These are phyloP conservation scores for Bungarus multicinctus DNA, from an alignment of 2,113 vertebrate species.

Conservation along the genomic window DNA sequence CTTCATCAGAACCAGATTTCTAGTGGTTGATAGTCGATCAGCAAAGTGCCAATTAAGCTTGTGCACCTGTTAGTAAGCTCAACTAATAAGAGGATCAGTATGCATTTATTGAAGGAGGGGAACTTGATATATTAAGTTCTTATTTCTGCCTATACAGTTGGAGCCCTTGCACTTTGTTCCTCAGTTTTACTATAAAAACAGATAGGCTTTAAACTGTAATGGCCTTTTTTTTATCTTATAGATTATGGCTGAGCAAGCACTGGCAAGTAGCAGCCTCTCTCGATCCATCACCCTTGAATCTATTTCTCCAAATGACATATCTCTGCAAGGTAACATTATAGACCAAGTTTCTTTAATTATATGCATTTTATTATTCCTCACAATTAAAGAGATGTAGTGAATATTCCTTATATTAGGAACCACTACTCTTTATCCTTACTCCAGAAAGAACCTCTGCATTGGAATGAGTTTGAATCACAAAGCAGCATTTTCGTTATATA, in stretches of 20 bases:
- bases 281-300: conserved; percentile 74
- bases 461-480: neutral
- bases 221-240: conserved; percentile 45
- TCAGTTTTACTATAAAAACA: neutral
- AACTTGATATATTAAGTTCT: neutral
- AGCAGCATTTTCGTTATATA: neutral
- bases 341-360: neutral
- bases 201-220: neutral
- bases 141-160: neutral
- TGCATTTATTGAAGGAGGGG: neutral
- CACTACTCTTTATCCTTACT: neutral
- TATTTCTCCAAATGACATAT: conserved; percentile 78
- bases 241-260: conserved; percentile 81
- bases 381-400: neutral
- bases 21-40: neutral
- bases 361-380: neutral
- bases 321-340: conserved; percentile 79
- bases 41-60: neutral
- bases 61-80: neutral
- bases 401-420: neutral
- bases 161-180: neutral
- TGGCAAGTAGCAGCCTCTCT: conserved; percentile 63
- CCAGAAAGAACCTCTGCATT: neutral
- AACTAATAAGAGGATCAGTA: neutral
- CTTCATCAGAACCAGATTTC: neutral